These are phyloP conservation scores for Nematolebias whitei DNA, from an alignment of 2,113 vertebrate species.

Conservation along the genomic window DNA sequence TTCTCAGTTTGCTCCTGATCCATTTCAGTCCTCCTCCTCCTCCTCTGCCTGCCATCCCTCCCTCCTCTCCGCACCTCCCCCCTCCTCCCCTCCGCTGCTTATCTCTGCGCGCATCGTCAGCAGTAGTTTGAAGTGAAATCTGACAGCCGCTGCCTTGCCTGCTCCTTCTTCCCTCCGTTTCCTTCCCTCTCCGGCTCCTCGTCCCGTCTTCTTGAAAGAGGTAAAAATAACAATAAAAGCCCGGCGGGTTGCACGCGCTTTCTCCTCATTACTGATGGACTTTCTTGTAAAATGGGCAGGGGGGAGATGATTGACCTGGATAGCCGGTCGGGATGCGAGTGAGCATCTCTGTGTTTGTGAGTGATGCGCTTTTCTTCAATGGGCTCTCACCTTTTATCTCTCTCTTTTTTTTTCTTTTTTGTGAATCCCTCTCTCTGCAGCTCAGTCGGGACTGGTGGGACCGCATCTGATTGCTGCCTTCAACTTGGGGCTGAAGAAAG, in stretches of 20 bases:
- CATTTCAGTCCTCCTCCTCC: neutral
- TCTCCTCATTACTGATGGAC: slow-evolving; percentile 64
- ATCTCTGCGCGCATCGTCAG: slow-evolving; percentile 77
- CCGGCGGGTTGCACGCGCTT: slow-evolving; percentile 21
- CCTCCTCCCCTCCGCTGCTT: slow-evolving; percentile 61
- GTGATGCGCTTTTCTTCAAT: slow-evolving; percentile 33
- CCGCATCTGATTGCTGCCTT: slow-evolving; percentile 63
- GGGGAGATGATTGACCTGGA: slow-evolving; percentile 56
- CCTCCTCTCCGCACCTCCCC: neutral
- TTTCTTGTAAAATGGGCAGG: slow-evolving; percentile 31
- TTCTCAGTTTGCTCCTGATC: neutral
- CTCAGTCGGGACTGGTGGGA: slow-evolving; percentile 66
- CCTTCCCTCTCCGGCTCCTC: slow-evolving; percentile 41
- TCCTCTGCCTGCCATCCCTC: slow-evolving; percentile 7
- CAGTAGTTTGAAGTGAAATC: slow-evolving; percentile 76
- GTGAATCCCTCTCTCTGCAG: slow-evolving; percentile 43
- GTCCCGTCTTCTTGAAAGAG: slow-evolving; percentile 54
- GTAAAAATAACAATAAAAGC: slow-evolving; percentile 14
- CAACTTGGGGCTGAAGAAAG: slow-evolving; percentile 77
- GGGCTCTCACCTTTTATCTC: slow-evolving; percentile 36
- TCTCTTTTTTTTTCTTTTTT: neutral
- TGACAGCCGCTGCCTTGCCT: slow-evolving; percentile 68
- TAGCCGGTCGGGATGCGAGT: slow-evolving; percentile 52
- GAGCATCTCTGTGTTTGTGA: neutral
- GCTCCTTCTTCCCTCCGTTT: slow-evolving; percentile 36